Conservation (phyloP, 2,113 vertebrate species). For the Dolichallabes microphthalmus region DNA sequence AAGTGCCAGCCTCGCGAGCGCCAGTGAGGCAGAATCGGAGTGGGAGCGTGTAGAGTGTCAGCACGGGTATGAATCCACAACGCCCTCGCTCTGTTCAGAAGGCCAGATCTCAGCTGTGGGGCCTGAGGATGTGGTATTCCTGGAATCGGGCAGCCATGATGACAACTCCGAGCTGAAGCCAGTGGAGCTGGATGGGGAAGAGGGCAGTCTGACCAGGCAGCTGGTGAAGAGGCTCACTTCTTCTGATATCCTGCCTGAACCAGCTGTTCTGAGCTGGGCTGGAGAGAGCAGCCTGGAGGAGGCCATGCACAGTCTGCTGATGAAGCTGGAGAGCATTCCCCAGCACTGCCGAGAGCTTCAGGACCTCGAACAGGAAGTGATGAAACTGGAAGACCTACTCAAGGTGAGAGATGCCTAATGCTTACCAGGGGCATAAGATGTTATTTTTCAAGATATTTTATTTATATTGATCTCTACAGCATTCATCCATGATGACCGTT, state of each 20-base stretch:
- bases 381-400: conserved; percentile 90
- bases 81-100: conserved; percentile 63
- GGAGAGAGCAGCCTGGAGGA: conserved; percentile 90
- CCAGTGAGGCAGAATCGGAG: conserved; percentile 63
- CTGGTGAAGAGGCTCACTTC: conserved; percentile 92
- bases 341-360: conserved; percentile 90
- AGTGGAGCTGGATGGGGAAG: conserved; percentile 88
- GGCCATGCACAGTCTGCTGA: conserved; percentile 85
- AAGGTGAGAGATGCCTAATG: conserved; percentile 74
- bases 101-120: conserved; percentile 59
- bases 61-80: conserved; percentile 59
- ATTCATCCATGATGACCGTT: not conserved
- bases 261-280: conserved; percentile 72
- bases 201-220: conserved; percentile 91
- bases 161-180: conserved; percentile 89
- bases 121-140: conserved; percentile 71
- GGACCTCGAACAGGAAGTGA: conserved; percentile 90
- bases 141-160: conserved; percentile 70
- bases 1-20: conserved; percentile 65
- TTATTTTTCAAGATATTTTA: not conserved
- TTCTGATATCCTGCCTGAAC: conserved; percentile 70
- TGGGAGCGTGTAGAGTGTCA: conserved; percentile 70
- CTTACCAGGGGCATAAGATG: not conserved
- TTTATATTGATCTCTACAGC: not conserved
- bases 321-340: conserved; percentile 84